A percentile compares a stretch with the other conserved stretches of the same genome.
Evolutionary conservation across 2,797 vertebrate species (phyloP).

Genomic region (Eidolon dupreanum): DNA sequence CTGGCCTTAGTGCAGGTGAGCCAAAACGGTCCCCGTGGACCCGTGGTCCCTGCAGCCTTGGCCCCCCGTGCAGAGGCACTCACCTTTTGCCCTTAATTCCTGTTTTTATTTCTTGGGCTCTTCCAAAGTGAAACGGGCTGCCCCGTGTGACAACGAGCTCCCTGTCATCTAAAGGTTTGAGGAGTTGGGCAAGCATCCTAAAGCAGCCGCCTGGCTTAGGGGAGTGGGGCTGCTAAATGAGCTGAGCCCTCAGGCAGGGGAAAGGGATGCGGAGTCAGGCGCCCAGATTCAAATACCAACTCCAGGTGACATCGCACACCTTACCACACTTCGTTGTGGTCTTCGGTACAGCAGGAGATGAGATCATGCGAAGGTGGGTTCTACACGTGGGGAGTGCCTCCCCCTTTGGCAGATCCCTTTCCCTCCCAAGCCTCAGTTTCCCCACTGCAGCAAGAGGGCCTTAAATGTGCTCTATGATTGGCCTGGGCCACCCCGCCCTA

Average conservation of each 20-base stretch:
- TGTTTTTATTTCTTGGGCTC: background rate
- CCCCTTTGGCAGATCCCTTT: background rate
- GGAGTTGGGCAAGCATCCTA: background rate
- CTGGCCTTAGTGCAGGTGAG: background rate
- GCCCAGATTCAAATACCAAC: background rate
- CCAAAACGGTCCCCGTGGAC: background rate
- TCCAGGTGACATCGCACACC: accelerated
- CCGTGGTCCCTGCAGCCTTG: accelerated
- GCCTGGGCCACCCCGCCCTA: background rate
- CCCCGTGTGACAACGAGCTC: background rate
- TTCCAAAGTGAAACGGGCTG: background rate
- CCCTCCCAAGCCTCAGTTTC: background rate
- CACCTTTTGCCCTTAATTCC: background rate
- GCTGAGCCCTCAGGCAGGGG: background rate
- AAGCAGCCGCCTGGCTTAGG: background rate
- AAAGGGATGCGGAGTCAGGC: background rate
- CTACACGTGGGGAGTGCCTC: background rate
- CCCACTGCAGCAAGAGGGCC: background rate
- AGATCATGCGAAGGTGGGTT: background rate
- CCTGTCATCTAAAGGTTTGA: background rate
- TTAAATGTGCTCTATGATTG: background rate
- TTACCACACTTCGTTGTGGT: accelerated
- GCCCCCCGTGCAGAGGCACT: background rate
- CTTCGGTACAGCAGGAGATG: background rate
- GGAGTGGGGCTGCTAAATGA: accelerated